phyloP scores from a whole-genome alignment of 2,113 vertebrate genomes.

The Donacobius atricapilla region DNA sequence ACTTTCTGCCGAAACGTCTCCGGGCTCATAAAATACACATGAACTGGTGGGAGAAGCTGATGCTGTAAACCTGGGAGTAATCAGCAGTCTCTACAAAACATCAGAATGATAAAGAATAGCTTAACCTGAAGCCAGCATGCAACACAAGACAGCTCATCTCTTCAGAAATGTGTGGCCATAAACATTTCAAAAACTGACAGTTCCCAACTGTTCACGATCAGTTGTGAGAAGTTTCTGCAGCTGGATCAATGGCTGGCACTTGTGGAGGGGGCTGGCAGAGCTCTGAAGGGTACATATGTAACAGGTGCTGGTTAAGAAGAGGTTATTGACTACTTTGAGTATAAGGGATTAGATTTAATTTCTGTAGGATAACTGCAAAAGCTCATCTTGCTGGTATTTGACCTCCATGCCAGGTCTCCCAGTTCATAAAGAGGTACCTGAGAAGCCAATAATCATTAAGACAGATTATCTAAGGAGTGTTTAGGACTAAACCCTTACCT shows the following conservation, averaged over 20 bases:
- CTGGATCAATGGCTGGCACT: neutral
- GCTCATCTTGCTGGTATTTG: neutral
- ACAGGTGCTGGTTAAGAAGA: neutral
- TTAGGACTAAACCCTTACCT: neutral
- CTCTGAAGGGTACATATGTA: neutral
- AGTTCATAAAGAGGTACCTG: neutral
- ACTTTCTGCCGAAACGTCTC: neutral
- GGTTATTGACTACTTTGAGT: neutral
- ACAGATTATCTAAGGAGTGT: neutral
- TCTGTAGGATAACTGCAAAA: neutral
- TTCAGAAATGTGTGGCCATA: neutral
- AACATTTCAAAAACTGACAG: neutral
- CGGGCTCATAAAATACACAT: conserved; percentile 25
- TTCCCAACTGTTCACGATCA: neutral
- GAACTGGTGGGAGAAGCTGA: neutral
- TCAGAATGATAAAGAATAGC: neutral
- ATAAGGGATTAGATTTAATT: neutral
- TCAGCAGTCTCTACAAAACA: neutral
- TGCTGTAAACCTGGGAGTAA: neutral
- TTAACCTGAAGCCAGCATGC: conserved; percentile 10
- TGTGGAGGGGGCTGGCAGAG: neutral
- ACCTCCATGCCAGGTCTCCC: neutral
- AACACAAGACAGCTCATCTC: neutral
- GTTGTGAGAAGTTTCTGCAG: neutral
- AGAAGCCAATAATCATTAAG: neutral